Percentiles rank a stretch among this genome's conserved stretches.
Evolutionary conservation across 2,113 vertebrate species (phyloP).

Genomic region (Neomonachus schauinslandi): DNA sequence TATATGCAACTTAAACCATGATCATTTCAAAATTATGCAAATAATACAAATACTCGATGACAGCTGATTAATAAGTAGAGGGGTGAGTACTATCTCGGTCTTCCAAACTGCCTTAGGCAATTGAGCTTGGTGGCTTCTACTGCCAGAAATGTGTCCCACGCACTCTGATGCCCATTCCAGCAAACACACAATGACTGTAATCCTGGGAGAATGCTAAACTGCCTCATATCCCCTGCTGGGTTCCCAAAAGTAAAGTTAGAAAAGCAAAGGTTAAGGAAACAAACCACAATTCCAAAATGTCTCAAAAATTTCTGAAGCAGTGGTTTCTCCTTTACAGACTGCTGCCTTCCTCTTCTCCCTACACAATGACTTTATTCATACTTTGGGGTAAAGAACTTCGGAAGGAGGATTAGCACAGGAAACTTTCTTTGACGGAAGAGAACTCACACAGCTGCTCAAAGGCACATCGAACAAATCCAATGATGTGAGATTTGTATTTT

Average conservation of each 20-base stretch:
- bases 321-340: not conserved
- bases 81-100: not conserved
- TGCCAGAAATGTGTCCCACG: not conserved
- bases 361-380: conserved; percentile 50
- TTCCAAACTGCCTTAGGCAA: not conserved
- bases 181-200: not conserved
- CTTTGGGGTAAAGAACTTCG: not conserved
- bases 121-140: not conserved
- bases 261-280: conserved; percentile 55
- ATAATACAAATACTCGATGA: not conserved
- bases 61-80: not conserved
- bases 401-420: not conserved
- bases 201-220: not conserved
- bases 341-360: not conserved
- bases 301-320: not conserved
- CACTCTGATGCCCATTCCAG: not conserved
- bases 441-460: not conserved
- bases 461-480: accelerated
- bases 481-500: not conserved
- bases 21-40: not conserved
- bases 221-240: not conserved
- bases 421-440: not conserved
- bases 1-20: not conserved
- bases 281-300: not conserved
- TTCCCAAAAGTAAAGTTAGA: not conserved